Evolutionary conservation across 2,113 vertebrate genomes (phyloP).

Genomic region (Tringa solitaria): DNA sequence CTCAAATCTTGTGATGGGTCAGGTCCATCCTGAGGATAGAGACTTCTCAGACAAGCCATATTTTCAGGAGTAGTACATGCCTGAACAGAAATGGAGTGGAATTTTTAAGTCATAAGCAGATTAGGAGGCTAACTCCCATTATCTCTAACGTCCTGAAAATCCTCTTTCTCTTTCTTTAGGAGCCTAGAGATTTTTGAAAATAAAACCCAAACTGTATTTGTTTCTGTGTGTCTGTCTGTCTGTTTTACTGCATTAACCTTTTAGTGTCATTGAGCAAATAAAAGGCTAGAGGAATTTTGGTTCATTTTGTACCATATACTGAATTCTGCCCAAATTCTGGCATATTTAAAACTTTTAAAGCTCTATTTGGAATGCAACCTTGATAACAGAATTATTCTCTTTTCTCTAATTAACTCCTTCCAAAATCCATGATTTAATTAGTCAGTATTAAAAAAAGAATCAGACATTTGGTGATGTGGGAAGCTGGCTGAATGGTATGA

Average conservation of each 20-base stretch:
- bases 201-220: neutral
- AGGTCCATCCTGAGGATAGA: neutral
- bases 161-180: neutral
- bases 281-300: neutral
- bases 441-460: conserved; percentile 19
- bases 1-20: neutral
- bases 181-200: neutral
- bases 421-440: conserved; percentile 45
- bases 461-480: neutral
- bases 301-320: neutral
- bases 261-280: neutral
- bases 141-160: neutral
- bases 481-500: conserved; percentile 1
- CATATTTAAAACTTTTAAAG: neutral
- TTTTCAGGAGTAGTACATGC: neutral
- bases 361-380: neutral
- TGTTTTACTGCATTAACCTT: neutral
- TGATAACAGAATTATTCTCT: conserved; percentile 21
- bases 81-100: neutral
- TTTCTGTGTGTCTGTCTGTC: neutral
- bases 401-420: conserved; percentile 13
- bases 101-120: conserved; percentile 19
- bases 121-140: conserved; percentile 8
- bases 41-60: neutral
- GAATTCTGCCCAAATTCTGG: neutral